Evolutionary conservation across 2,797 vertebrate species (phyloP).

Genomic region (Clarias pachynema): DNA sequence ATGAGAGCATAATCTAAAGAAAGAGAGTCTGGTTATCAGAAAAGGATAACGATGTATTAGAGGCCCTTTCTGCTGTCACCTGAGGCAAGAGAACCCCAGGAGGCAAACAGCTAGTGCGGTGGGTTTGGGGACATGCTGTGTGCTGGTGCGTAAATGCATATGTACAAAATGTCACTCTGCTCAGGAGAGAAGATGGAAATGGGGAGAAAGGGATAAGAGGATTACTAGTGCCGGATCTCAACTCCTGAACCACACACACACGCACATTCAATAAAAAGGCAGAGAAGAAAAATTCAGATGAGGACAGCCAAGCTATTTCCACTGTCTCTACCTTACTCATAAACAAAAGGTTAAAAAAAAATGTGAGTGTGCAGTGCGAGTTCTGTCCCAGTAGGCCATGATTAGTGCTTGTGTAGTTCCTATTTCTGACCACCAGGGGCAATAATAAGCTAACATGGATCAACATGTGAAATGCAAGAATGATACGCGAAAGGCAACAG

Average conservation of each 20-base stretch:
- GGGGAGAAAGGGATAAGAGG: slow-evolving; percentile 18
- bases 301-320: background rate
- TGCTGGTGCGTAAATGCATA: slow-evolving; percentile 7
- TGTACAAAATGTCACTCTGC: slow-evolving; percentile 28
- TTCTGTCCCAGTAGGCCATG: too few relatives aligned
- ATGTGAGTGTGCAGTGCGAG: too few relatives aligned
- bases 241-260: background rate
- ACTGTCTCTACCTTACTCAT: background rate
- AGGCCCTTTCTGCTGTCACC: slow-evolving; percentile 7
- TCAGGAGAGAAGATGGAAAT: slow-evolving; percentile 16
- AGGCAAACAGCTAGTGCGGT: background rate
- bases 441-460: too few relatives aligned
- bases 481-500: too few relatives aligned
- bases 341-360: background rate
- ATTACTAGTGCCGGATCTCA: slow-evolving; percentile 23
- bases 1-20: background rate
- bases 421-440: too few relatives aligned
- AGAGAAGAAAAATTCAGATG: background rate
- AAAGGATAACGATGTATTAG: background rate
- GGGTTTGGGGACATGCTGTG: slow-evolving; percentile 13
- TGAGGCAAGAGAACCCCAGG: slow-evolving; percentile 15
- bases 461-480: too few relatives aligned
- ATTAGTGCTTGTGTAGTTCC: too few relatives aligned
- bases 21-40: background rate
- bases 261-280: background rate